These are phyloP conservation scores for Caenorhabditis afra DNA, from an alignment of 2,888 invertebrate genomes.

Conservation along the genomic window DNA sequence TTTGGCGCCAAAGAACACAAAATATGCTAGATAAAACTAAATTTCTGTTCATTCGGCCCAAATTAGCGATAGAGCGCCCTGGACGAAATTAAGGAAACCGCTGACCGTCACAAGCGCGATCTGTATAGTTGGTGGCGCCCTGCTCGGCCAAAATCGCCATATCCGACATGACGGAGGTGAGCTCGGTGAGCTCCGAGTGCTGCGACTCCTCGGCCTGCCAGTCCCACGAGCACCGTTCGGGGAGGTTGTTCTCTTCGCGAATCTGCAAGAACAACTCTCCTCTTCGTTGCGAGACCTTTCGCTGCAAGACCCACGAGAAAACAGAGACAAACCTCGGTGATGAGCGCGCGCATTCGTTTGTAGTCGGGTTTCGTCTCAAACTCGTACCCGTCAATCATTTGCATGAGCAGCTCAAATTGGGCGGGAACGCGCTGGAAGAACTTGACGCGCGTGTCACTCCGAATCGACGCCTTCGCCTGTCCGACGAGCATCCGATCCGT, in stretches of 20 bases:
- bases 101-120: constrained; percentile 26
- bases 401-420: constrained; percentile 53
- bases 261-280: constrained; percentile 45
- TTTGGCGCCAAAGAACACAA: too few species aligned
- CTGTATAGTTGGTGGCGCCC: constrained; percentile 52
- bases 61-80: too few species aligned
- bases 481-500: constrained; percentile 55
- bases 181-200: constrained; percentile 55
- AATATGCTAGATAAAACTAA: too few species aligned
- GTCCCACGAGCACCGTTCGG: constrained; percentile 55
- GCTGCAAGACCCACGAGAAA: too few species aligned
- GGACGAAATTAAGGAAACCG: too few species aligned
- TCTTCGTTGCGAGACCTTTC: too few species aligned
- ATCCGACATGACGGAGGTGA: constrained; percentile 52
- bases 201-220: constrained; percentile 61
- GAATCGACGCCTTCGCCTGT: constrained; percentile 33
- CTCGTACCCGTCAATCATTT: constrained; percentile 47
- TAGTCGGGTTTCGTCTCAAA: constrained; percentile 54
- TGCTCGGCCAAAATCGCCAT: constrained; percentile 53
- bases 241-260: constrained; percentile 31
- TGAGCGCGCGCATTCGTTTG: constrained; percentile 29
- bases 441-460: constrained; percentile 11
- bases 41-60: too few species aligned
- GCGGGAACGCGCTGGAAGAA: constrained; percentile 45
- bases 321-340: constrained; percentile 27